phyloP scores from a whole-genome alignment of 2,888 invertebrate genomes.

The Anoplius nigerrimus region DNA sequence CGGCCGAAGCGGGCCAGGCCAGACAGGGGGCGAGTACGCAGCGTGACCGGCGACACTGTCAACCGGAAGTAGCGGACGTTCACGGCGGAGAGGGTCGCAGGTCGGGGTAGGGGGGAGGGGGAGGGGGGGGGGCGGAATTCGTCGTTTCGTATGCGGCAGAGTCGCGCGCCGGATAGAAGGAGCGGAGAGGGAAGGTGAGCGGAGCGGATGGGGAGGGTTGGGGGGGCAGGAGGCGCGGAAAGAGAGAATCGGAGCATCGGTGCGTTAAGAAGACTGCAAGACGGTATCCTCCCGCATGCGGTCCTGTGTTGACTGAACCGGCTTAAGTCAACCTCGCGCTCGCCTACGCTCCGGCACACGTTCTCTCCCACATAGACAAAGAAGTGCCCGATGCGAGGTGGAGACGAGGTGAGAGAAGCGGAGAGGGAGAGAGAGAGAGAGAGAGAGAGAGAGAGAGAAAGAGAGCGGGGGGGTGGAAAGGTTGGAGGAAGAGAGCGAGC shows the following conservation, averaged over 20 bases:
- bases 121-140: background rate
- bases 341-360: constrained; percentile 49
- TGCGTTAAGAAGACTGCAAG: constrained; percentile 19
- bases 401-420: constrained; percentile 4
- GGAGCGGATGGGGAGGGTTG: background rate
- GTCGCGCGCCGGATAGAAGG: background rate
- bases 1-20: no score
- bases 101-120: no score
- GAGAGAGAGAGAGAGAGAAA: no score
- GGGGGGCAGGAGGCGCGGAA: background rate
- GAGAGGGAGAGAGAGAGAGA: constrained; percentile 14
- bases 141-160: background rate
- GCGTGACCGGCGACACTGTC: no score
- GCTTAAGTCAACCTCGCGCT: constrained; percentile 56
- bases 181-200: background rate
- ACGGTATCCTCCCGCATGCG: constrained; percentile 49
- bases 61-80: background rate
- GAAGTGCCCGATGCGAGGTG: background rate
- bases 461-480: constrained; percentile 1
- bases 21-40: no score
- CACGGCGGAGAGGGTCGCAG: no score
- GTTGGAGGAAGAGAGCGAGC: constrained; percentile 17
- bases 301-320: constrained; percentile 55
- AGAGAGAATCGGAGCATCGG: background rate
- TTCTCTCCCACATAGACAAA: constrained; percentile 18